phyloP scores from a whole-genome alignment of 2,113 vertebrate species.

The Muscicapa adusta region DNA sequence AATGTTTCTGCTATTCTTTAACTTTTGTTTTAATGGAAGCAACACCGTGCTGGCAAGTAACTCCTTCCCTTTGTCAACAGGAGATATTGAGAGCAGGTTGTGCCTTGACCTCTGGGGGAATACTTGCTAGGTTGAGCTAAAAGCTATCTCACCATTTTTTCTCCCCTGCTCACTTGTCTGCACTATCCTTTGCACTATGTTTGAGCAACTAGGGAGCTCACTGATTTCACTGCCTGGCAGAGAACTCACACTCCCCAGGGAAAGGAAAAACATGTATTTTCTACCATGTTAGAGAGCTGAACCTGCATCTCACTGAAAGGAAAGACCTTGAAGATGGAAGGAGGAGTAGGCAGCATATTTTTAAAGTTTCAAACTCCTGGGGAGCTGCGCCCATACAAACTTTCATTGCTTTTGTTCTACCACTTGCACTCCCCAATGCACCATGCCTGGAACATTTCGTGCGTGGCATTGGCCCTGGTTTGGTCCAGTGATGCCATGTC shows the following conservation, averaged over 20 bases:
- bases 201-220: not conserved
- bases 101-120: not conserved
- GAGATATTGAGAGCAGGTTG: not conserved
- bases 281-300: not conserved
- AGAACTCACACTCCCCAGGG: not conserved
- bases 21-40: not conserved
- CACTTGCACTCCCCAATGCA: not conserved
- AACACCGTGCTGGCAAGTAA: not conserved
- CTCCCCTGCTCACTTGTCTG: accelerated
- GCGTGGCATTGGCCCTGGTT: not conserved
- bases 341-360: not conserved
- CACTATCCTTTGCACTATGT: not conserved
- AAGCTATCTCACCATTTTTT: not conserved
- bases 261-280: not conserved
- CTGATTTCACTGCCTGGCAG: not conserved
- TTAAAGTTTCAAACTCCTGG: not conserved
- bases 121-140: not conserved
- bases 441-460: accelerated
- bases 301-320: not conserved
- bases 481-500: not conserved
- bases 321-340: not conserved
- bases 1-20: not conserved
- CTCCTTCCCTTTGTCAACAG: not conserved
- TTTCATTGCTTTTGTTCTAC: not conserved
- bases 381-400: not conserved